Evolutionary conservation across 2,888 invertebrate genomes (phyloP), one percentile per base, ranked within the genome.

Genomic region (Luffia ferchaultella): DNA sequence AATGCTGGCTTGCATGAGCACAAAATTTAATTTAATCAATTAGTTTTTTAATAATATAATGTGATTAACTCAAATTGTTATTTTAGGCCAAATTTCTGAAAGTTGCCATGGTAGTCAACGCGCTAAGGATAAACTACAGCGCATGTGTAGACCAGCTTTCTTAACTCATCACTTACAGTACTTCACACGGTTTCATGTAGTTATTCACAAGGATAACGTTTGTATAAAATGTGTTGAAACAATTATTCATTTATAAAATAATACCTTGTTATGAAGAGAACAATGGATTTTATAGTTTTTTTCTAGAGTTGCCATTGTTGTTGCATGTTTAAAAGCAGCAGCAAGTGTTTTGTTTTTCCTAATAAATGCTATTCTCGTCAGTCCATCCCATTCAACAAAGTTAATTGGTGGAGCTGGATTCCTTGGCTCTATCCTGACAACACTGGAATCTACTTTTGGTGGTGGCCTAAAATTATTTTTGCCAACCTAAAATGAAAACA

Each of bases 381-480:
- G 79, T 7, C 98, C 98, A 85, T 99, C 99, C 99, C 98, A 99
- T 83, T 99, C 98, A 60, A 93, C 89, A 75, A 95, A 98, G 70
- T 96, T 94, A 9, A 99, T 93, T 0, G 95, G 92, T 5, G 98
- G 98, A 40, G 98, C 96, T 18, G 99, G 99, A 80, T 97, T 97
- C 64, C 93, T 89, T 0, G 99, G 99, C 69, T 99, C 98, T 67
- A 99, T 92, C 63, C 99, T 87, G 0, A 99, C 97, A 1, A 99
- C 98, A 75, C 94, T 95, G 0, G 98, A 98, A 73, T 99, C 99
- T 1, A 99, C 98, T 87, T 98, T 98, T 2, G 99, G 99, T 43
- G 99, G 98, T 16, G 99, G 99, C 55, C 93, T 89, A 68, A 99
- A 99, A 78, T 99, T 99, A 73, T 98, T 98, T 80, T 95, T 96